Conservation (phyloP, 2,113 vertebrate species). For the Stigmatopora argus region DNA sequence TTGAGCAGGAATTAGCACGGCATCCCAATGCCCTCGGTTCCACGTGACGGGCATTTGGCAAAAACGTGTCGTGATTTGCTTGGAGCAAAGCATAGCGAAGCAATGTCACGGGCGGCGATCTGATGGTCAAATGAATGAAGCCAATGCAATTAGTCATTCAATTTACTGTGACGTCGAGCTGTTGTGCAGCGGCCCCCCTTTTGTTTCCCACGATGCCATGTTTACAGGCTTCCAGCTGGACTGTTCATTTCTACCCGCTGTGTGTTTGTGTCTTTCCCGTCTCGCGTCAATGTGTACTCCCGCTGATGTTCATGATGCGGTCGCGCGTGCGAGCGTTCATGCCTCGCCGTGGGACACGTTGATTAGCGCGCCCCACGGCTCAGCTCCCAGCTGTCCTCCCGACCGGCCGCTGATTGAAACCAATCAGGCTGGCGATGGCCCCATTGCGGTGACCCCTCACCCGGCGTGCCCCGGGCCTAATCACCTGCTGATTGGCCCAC, state of each 20-base stretch:
- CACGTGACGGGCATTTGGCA: conserved; percentile 37
- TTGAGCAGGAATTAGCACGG: conserved; percentile 22
- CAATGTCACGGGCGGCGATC: conserved; percentile 51
- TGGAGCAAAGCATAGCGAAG: conserved; percentile 45
- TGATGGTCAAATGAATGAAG: conserved; percentile 58
- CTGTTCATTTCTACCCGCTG: conserved; percentile 64
- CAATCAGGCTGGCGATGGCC: conserved; percentile 72
- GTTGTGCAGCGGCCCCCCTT: conserved; percentile 12
- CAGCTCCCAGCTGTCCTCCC: conserved; percentile 72
- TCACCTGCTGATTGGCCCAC: conserved; percentile 73
- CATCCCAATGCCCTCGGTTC: conserved; percentile 48
- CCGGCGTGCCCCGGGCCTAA: conserved; percentile 67
- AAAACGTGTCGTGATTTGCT: conserved; percentile 29
- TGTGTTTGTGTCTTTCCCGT: conserved; percentile 42
- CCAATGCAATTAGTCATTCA: conserved; percentile 60
- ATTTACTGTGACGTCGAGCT: conserved; percentile 42
- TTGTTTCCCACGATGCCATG: conserved; percentile 36
- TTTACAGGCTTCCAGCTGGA: conserved; percentile 57
- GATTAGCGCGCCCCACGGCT: conserved; percentile 64
- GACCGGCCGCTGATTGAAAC: conserved; percentile 69
- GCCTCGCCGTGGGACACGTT: conserved; percentile 67
- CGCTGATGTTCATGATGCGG: conserved; percentile 45
- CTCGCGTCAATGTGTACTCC: conserved; percentile 44
- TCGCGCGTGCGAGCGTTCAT: conserved; percentile 60
- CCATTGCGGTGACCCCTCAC: conserved; percentile 70